These are phyloP conservation scores for Rhamnusium bicolor DNA, from an alignment of 2,888 invertebrate genomes.

Conservation along the genomic window DNA sequence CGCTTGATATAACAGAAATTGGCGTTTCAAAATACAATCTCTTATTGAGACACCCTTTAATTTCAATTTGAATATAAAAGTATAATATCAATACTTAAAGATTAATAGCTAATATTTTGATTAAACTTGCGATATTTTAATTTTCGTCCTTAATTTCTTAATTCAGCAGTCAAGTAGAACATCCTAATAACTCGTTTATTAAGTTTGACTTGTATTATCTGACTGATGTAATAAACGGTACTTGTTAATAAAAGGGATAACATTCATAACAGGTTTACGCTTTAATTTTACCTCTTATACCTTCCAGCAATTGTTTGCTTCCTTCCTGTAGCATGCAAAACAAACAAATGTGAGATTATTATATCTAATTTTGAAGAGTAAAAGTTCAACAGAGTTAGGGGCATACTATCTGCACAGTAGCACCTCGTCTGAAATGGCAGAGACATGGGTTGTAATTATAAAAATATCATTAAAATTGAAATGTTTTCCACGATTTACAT, in stretches of 20 bases:
- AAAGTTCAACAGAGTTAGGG: slow-evolving; percentile 57
- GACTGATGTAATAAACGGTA: slow-evolving; percentile 44
- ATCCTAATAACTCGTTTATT: slow-evolving; percentile 35
- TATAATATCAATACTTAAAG: too few species aligned
- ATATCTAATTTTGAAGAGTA: slow-evolving; percentile 58
- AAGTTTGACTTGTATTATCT: slow-evolving; percentile 33
- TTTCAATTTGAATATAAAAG: too few species aligned
- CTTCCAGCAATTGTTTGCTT: slow-evolving; percentile 62
- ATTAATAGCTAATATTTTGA: too few species aligned
- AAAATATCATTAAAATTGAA: neutral
- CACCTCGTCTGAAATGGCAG: neutral
- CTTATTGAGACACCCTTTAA: too few species aligned
- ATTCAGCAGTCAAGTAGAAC: slow-evolving; percentile 31
- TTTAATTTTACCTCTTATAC: slow-evolving; percentile 54
- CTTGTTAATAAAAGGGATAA: slow-evolving; percentile 48
- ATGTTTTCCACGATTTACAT: neutral
- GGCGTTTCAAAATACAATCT: too few species aligned
- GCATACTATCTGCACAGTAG: slow-evolving; percentile 7
- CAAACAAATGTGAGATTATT: slow-evolving; percentile 62
- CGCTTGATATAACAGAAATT: too few species aligned
- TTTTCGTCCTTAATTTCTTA: slow-evolving; percentile 12
- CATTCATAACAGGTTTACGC: slow-evolving; percentile 51
- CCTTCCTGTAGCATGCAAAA: slow-evolving; percentile 54
- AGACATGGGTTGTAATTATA: neutral
- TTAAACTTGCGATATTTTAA: neutral